Conservation (phyloP, 2,797 vertebrate genomes). For the Allobates femoralis region DNA sequence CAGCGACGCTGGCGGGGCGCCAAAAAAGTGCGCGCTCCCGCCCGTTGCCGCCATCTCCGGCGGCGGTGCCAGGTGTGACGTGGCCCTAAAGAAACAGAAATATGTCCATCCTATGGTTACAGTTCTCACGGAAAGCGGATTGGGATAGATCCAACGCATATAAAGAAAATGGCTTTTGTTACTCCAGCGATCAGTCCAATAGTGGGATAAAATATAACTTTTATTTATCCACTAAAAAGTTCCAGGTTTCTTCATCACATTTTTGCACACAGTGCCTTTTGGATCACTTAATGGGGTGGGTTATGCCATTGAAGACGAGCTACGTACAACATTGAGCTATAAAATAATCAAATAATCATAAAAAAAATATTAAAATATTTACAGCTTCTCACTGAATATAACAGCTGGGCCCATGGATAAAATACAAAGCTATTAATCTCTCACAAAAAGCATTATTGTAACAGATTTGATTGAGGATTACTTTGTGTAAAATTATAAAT, state of each 20-base stretch:
- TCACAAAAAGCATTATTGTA: constrained; percentile 35
- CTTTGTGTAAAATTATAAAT: constrained; percentile 21
- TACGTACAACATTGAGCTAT: neutral
- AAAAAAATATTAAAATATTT: constrained; percentile 10
- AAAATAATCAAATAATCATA: neutral
- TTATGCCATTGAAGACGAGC: neutral
- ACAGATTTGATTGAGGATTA: constrained; percentile 35
- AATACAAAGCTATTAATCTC: constrained; percentile 28
- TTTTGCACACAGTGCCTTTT: neutral
- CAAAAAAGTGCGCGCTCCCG: too few species aligned
- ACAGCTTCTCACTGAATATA: constrained; percentile 8
- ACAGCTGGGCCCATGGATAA: constrained; percentile 33
- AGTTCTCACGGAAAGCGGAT: too few species aligned
- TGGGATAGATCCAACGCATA: too few species aligned
- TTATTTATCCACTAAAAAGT: too few species aligned
- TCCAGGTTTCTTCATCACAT: neutral
- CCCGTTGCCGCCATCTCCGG: too few species aligned
- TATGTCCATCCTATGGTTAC: too few species aligned
- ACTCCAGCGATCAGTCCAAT: too few species aligned
- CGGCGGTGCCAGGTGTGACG: too few species aligned
- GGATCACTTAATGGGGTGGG: neutral
- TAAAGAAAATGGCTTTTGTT: too few species aligned
- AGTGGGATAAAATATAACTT: too few species aligned
- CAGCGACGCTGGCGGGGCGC: too few species aligned
- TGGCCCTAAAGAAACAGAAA: too few species aligned